Percentiles rank a stretch among this genome's conserved stretches.
phyloP scores from a whole-genome alignment of 2,888 invertebrate species.

The Leucoptera coffeella region DNA sequence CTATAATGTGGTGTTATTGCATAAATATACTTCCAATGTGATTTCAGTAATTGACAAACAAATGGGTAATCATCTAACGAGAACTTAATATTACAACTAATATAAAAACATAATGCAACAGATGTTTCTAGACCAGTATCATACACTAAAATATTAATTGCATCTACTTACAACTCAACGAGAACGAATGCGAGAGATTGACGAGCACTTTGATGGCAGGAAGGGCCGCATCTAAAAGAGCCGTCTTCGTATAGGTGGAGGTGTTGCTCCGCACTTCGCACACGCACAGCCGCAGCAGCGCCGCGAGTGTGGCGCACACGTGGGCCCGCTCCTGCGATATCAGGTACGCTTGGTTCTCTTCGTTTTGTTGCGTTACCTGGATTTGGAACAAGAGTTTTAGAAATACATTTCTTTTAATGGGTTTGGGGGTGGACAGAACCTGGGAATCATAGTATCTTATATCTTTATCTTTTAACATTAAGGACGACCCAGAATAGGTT shows the following conservation, averaged over 20 bases:
- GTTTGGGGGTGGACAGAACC: no score
- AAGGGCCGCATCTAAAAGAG: constrained; percentile 73
- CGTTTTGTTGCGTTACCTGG: constrained; percentile 85
- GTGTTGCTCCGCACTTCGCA: constrained; percentile 61
- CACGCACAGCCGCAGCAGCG: constrained; percentile 69
- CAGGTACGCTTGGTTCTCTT: constrained; percentile 89
- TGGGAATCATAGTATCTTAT: no score
- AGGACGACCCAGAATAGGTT: no score
- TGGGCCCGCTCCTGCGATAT: constrained; percentile 65
- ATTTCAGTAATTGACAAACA: no score
- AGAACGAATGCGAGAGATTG: constrained; percentile 85
- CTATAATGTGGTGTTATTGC: no score
- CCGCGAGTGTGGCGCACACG: constrained; percentile 64
- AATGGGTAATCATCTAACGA: no score
- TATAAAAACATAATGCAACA: no score
- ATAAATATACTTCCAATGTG: no score
- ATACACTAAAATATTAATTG: no score
- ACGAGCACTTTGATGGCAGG: constrained; percentile 88
- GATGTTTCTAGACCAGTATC: no score
- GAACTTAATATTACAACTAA: no score
- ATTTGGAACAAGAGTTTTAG: constrained; percentile 6
- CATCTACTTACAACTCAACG: constrained; percentile 45
- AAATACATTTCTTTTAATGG: neutral
- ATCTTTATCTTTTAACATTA: no score
- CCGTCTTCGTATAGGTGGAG: constrained; percentile 32